Conservation (phyloP, 2,113 vertebrate species). For the Phaethon lepturus region DNA sequence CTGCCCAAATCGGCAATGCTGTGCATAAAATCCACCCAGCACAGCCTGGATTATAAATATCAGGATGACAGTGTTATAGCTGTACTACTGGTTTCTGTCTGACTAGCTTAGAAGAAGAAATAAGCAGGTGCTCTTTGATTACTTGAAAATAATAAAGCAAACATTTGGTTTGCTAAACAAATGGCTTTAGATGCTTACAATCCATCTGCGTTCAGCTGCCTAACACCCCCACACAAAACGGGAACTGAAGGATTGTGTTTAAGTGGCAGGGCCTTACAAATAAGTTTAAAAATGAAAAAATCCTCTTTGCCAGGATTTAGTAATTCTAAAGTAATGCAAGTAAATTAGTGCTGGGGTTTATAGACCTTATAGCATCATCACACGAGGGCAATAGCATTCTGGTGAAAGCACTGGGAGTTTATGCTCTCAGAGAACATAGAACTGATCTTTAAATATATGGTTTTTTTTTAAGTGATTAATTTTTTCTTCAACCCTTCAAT, state of each 20-base stretch:
- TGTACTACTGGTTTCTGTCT: neutral
- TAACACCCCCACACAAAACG: neutral
- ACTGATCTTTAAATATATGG: neutral
- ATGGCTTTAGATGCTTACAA: neutral
- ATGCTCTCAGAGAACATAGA: neutral
- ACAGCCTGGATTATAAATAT: neutral
- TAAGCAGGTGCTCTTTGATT: constrained; percentile 31
- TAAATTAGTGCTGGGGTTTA: neutral
- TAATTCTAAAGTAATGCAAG: neutral
- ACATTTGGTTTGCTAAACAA: constrained; percentile 55
- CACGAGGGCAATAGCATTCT: neutral
- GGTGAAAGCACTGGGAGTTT: neutral
- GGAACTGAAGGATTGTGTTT: neutral
- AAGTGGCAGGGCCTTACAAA: neutral
- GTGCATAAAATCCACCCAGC: neutral
- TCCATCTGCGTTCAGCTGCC: neutral
- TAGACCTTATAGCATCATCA: neutral
- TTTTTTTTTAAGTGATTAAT: no score
- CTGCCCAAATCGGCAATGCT: fast-evolving
- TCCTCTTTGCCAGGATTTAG: neutral
- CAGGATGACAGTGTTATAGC: neutral
- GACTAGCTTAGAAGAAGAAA: neutral
- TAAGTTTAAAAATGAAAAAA: neutral
- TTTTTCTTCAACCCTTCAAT: neutral
- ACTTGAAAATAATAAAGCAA: constrained; percentile 45